Percentiles rank a stretch among this genome's conserved stretches.
phyloP scores from a whole-genome alignment of 2,113 vertebrate genomes.

The Pholis gunnellus region DNA sequence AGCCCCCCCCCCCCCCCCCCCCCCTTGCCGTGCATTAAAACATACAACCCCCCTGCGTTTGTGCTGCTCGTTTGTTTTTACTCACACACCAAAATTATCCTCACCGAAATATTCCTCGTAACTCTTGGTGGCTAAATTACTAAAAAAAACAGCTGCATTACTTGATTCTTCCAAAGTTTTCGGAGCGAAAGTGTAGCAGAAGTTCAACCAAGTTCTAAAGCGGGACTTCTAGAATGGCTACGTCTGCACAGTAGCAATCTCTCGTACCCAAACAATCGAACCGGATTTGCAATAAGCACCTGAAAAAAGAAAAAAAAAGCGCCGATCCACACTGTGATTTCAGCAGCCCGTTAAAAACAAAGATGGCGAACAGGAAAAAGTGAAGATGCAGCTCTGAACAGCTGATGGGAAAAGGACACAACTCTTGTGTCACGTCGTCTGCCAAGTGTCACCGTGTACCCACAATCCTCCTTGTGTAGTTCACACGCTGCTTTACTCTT shows the following conservation, averaged over 20 bases:
- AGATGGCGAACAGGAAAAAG: not conserved
- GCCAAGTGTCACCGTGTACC: constrained; percentile 61
- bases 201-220: constrained; percentile 47
- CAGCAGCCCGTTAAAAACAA: constrained; percentile 53
- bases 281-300: constrained; percentile 77
- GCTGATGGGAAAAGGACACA: constrained; percentile 25
- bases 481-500: constrained; percentile 80
- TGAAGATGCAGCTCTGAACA: constrained; percentile 4
- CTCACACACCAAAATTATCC: constrained; percentile 56
- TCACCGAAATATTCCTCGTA: constrained; percentile 45
- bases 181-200: constrained; percentile 75
- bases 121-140: constrained; percentile 51
- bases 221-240: constrained; percentile 68
- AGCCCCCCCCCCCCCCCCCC: constrained; percentile 25
- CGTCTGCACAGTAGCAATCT: constrained; percentile 73
- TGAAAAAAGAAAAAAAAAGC: constrained; percentile 54
- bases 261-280: constrained; percentile 64
- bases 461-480: constrained; percentile 72
- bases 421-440: constrained; percentile 39
- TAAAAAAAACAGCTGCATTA: constrained; percentile 37
- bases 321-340: constrained; percentile 85
- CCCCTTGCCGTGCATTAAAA: not conserved
- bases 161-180: constrained; percentile 65
- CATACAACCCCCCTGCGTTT: constrained; percentile 55
- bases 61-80: constrained; percentile 56